Evolutionary conservation across 1,140 invertebrate genomes (phyloP).

Genomic region (Saccostrea cuccullata): DNA sequence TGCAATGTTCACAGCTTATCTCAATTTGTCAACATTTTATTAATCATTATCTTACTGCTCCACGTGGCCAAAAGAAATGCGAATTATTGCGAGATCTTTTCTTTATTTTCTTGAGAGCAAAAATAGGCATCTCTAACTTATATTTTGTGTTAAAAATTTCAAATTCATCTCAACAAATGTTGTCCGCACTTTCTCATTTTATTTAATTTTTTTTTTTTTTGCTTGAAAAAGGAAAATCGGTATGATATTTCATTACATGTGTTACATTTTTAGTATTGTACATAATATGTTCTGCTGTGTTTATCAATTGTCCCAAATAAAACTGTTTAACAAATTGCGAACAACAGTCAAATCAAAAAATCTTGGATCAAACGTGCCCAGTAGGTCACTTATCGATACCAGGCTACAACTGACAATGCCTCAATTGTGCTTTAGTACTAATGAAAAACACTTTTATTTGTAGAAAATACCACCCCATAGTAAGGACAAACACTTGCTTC

Average conservation of each 20-base stretch:
- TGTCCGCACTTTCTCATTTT: no score
- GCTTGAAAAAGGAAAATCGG: no score
- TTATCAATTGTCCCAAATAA: background rate
- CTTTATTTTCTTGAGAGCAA: background rate
- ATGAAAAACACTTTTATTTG: conserved; percentile 36
- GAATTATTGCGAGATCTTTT: background rate
- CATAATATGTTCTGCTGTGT: background rate
- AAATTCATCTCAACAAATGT: no score
- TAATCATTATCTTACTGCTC: conserved; percentile 43
- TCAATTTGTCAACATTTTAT: conserved; percentile 42
- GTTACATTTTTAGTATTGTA: background rate
- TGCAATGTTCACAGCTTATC: conserved; percentile 25
- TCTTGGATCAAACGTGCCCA: background rate
- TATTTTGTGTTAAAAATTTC: no score
- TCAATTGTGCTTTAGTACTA: conserved; percentile 25
- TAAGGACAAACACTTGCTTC: conserved; percentile 27
- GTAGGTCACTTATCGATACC: conserved; percentile 16
- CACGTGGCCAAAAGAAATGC: conserved; percentile 14
- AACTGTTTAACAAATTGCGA: background rate
- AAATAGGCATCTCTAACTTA: no score
- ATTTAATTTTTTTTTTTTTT: no score
- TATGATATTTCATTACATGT: background rate
- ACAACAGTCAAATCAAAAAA: background rate
- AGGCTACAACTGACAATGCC: background rate
- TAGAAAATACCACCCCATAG: conserved; percentile 11